phyloP scores from a whole-genome alignment of 2,113 vertebrate genomes.

The Scopus umbretta region DNA sequence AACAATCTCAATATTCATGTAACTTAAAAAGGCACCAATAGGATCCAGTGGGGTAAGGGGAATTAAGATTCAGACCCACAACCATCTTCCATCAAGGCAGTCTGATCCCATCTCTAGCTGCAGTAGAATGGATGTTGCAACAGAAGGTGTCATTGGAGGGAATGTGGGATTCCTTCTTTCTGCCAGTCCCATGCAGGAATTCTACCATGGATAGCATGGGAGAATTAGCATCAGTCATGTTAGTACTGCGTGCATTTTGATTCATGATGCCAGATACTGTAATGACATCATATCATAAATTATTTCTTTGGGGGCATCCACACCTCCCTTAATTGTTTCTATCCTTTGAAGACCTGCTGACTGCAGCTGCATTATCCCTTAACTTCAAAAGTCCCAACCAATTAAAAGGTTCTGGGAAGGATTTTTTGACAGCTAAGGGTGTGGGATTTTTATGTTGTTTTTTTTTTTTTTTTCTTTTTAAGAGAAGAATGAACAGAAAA shows the following conservation, averaged over 20 bases:
- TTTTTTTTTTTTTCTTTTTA: neutral
- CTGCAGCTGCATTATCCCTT: neutral
- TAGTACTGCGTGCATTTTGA: neutral
- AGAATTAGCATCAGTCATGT: neutral
- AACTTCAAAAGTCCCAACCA: conserved; percentile 18
- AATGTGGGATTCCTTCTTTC: neutral
- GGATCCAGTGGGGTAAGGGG: neutral
- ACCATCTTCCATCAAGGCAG: neutral
- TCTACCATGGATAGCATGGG: neutral
- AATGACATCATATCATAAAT: conserved; percentile 32
- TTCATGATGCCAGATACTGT: neutral
- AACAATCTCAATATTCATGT: neutral
- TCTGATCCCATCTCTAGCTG: neutral
- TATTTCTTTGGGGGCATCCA: conserved; percentile 28
- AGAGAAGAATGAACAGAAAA: conserved; percentile 26
- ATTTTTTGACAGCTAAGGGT: conserved; percentile 24
- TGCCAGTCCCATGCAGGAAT: neutral
- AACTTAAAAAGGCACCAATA: neutral
- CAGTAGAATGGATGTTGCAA: neutral
- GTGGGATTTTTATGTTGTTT: neutral
- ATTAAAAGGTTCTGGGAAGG: conserved; percentile 30
- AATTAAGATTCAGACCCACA: neutral
- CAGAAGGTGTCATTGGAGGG: neutral
- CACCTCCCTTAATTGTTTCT: conserved; percentile 39
- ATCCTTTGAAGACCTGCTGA: conserved; percentile 48